phyloP scores from a whole-genome alignment of 37 sponge, comb jelly and placozoan genomes.

The Crambe crambe region DNA sequence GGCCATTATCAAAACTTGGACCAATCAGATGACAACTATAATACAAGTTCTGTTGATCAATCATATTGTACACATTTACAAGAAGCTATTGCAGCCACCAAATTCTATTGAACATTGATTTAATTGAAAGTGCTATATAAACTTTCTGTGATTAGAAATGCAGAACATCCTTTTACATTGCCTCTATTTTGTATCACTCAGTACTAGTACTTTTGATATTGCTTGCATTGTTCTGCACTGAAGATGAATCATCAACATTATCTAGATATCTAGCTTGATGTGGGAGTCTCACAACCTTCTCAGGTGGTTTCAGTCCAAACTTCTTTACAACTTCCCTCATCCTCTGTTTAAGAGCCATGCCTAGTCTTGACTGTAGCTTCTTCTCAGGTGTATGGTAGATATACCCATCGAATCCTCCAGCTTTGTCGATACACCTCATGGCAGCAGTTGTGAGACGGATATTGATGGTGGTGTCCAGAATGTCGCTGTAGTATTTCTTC shows the following conservation, averaged over 20 bases:
- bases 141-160: too few species aligned
- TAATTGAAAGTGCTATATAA: too few species aligned
- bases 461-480: slow-evolving; percentile 38
- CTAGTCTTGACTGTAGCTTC: slow-evolving; percentile 70
- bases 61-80: too few species aligned
- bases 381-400: slow-evolving; percentile 78
- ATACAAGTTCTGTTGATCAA: too few species aligned
- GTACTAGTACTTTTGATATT: too few species aligned
- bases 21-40: neutral
- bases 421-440: slow-evolving; percentile 87
- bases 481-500: slow-evolving; percentile 62
- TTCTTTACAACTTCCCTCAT: slow-evolving; percentile 36
- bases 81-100: too few species aligned
- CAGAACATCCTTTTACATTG: too few species aligned
- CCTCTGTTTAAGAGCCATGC: slow-evolving; percentile 53
- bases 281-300: slow-evolving; percentile 6
- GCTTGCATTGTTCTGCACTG: too few species aligned
- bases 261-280: slow-evolving; percentile 31
- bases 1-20: slow-evolving; percentile 5
- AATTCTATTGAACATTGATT: too few species aligned
- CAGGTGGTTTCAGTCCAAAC: slow-evolving; percentile 4
- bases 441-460: slow-evolving; percentile 64
- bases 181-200: too few species aligned
- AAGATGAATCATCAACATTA: too few species aligned
- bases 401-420: slow-evolving; percentile 84